Conservation (phyloP, 2,113 vertebrate genomes). For the Semnornis frantzii region DNA sequence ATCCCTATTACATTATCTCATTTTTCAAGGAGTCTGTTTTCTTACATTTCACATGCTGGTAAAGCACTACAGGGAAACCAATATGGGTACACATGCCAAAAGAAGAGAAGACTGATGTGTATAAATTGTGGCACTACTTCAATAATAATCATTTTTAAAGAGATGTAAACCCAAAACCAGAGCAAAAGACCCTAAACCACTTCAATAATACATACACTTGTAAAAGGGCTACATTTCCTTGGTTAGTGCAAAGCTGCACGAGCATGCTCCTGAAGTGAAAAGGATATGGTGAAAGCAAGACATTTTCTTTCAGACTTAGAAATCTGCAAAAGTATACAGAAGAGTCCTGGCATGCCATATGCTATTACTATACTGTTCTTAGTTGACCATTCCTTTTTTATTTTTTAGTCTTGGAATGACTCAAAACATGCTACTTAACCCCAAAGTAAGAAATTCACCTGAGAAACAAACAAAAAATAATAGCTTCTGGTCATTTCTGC, state of each 20-base stretch:
- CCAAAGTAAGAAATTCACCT: not conserved
- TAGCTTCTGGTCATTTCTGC: not conserved
- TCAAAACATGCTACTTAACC: not conserved
- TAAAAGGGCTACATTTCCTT: not conserved
- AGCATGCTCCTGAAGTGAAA: not conserved
- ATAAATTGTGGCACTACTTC: not conserved
- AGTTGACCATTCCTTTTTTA: not conserved
- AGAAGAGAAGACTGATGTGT: not conserved
- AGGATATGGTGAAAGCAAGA: not conserved
- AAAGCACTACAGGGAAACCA: not conserved
- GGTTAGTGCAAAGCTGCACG: not conserved
- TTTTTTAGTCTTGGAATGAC: not conserved
- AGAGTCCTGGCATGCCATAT: not conserved
- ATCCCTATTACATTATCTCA: not conserved
- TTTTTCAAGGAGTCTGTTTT: not conserved
- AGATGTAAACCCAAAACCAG: not conserved
- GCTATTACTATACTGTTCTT: not conserved
- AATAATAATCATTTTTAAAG: not conserved
- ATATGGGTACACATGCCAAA: not conserved
- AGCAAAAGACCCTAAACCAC: not conserved
- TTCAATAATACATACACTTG: not conserved
- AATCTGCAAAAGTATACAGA: not conserved
- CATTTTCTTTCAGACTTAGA: not conserved
- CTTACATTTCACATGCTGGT: not conserved
- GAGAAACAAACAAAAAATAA: not conserved